Base-by-base conservation (phyloP, 2,797 vertebrate species). In the Oreortyx pictus region DNA sequence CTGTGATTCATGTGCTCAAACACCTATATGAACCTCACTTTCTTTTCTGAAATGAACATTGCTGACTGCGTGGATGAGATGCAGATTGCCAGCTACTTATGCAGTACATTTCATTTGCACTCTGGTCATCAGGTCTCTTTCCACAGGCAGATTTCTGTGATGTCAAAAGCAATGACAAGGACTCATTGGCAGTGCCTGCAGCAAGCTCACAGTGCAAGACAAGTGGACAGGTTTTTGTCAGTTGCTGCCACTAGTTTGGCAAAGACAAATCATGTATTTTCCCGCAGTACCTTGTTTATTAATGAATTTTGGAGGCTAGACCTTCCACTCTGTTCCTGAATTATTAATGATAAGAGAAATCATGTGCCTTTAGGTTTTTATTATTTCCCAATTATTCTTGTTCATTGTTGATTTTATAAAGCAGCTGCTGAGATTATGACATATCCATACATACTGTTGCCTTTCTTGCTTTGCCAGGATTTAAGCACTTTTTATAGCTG, bases 401-500 rank as follows among this genome's bases (percentile, higher is more conserved):
- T 75, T 49, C 43, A 4, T 19, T 75, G 60, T 65, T 71, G 44
- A 50, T 86, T 83, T 50, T 80, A 29, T 46, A 74, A 88, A 60
- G n/a, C 16, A 77, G 23, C 41, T 64, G 19, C 31, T 76, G 13
- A 47, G 27, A 14, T 62, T 70, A 31, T 41, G 60, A 80, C 9
- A 2, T 56, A 5, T 44, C 23, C 5, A 17, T 64, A 12, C 5
- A 5, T 37, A 31, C 62, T 81, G 23, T 44, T 4, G 60, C 8
- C 5, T 82, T 73, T 92, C 44, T 73, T 22, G n/a, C n/a, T 62
- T 89, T 46, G 25, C 52, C 68, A 65, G 74, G 73, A n/a, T 95
- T 89, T 92, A 67, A 90, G 6, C 27, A 60, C n/a, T 64, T 88
- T 88, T 84, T 81, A 9, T 88, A 73, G 61, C n/a, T 72, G 46